Evolutionary conservation across 2,797 vertebrate species (phyloP), one percentile per base, ranked within the genome.

Genomic region (Rhyacichthys aspro): DNA sequence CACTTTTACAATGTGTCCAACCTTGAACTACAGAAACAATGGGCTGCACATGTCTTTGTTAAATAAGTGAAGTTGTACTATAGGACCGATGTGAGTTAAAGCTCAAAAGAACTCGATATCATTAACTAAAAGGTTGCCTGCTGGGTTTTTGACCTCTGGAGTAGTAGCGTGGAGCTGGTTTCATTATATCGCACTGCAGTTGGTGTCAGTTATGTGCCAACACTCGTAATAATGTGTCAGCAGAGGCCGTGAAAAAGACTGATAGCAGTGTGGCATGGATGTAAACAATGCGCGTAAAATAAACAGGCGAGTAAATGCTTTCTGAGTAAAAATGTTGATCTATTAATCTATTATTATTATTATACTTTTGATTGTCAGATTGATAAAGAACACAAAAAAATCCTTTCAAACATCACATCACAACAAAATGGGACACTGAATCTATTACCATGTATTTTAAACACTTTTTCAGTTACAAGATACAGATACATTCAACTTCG

Each of bases 81-180:
- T 14, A 18, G 15, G 42, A 11, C 15, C 54, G 18, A 12, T 8
- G 28, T 9, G 39, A 55, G 41, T 42, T 44, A 44, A 43, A 39
- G 50, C 50, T 53, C 7, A 14, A 44, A 56, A 56, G 41, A 18
- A 55, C 43, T 14, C 5, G 41, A 32, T 55, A 34, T 33, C 34
- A 33, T 33, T 18, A 55, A 23, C 18, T 9, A 53, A 53, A 12
- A 53, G 9, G 18, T 16, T 2, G 50, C 50, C 50, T 3, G 18
- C 50, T 53, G 50, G 2, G 50, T 55, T 42, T 55, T 43, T 55
- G 53, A 55, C 53, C 53, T 55, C 53, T 23, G 18, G 48, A 55
- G 39, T 17, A 41, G 38, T 3, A 18, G 15, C 23, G 15, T 55
- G 54, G n/a, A 38, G 42, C 41, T 16, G 54, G 54, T 34, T n/a